A percentile compares a stretch with the other conserved stretches of the same genome.
These are phyloP conservation scores for Sylvia borin DNA, from an alignment of 2,797 vertebrate genomes.

Conservation along the genomic window DNA sequence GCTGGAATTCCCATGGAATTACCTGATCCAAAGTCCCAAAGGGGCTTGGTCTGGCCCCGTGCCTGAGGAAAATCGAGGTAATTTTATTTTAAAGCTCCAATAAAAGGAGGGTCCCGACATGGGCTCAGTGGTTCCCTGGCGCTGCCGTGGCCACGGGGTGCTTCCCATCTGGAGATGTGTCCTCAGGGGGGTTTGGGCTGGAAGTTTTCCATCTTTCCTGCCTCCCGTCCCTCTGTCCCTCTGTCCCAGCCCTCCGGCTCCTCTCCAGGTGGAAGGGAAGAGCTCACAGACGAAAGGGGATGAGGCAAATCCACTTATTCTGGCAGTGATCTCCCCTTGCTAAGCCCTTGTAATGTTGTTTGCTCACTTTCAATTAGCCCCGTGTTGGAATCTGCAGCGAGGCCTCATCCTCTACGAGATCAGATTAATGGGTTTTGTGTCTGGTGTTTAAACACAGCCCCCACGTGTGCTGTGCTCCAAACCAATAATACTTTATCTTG, in stretches of 20 bases:
- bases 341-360: background rate
- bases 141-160: rapidly evolving
- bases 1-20: background rate
- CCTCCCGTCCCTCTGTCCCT: background rate
- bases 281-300: background rate
- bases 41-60: rapidly evolving
- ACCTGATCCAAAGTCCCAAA: background rate
- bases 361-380: conserved; percentile 10
- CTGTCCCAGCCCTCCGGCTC: background rate
- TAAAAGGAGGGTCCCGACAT: background rate
- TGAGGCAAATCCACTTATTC: background rate
- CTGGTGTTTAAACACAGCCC: background rate
- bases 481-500: conserved; percentile 29
- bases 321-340: background rate
- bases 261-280: background rate
- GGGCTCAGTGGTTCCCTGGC: background rate
- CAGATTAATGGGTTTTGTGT: conserved; percentile 21
- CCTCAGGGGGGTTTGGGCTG: background rate
- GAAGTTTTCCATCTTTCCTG: background rate
- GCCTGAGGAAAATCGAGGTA: background rate
- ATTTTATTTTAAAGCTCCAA: background rate
- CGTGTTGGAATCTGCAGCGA: background rate
- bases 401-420: background rate
- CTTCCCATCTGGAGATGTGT: background rate
- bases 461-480: background rate